phyloP scores from a whole-genome alignment of 2,797 vertebrate genomes.

The Rallus crepitans region DNA sequence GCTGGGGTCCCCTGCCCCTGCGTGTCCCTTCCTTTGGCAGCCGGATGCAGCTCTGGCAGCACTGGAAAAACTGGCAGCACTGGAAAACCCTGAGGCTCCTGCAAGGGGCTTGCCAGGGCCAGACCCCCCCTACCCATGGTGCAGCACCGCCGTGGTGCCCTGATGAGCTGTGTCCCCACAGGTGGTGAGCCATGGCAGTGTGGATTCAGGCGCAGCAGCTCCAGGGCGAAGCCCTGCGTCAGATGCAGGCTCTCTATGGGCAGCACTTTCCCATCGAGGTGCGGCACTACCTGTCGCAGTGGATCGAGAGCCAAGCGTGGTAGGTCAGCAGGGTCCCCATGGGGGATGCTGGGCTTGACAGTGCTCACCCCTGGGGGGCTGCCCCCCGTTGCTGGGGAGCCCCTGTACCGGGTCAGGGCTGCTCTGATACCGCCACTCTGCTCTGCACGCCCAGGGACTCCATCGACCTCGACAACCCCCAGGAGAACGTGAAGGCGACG shows the following conservation, averaged over 20 bases:
- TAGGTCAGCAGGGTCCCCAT: constrained; percentile 58
- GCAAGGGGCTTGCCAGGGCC: fast-evolving
- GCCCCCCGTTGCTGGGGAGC: background rate
- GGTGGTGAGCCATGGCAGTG: constrained; percentile 89
- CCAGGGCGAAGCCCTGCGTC: constrained; percentile 94
- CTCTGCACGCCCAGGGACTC: constrained; percentile 82
- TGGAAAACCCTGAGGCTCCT: fast-evolving
- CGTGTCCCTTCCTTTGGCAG: background rate
- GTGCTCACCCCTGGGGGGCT: fast-evolving
- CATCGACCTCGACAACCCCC: constrained; percentile 93
- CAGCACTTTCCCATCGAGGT: constrained; percentile 99
- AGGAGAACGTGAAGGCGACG: constrained; percentile 93
- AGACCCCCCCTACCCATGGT: fast-evolving
- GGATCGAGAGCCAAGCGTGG: constrained; percentile 94
- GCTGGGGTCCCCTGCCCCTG: background rate
- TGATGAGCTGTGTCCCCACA: background rate
- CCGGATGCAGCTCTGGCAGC: background rate
- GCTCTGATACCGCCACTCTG: fast-evolving
- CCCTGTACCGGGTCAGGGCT: fast-evolving
- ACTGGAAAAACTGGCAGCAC: background rate
- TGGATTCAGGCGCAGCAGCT: constrained; percentile 98
- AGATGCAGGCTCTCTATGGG: constrained; percentile 98
- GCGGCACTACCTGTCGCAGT: constrained; percentile 94
- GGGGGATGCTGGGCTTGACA: background rate
- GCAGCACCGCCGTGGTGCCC: fast-evolving